phyloP scores from a whole-genome alignment of 2,113 vertebrate genomes.

The Petrocephalus zakoni region DNA sequence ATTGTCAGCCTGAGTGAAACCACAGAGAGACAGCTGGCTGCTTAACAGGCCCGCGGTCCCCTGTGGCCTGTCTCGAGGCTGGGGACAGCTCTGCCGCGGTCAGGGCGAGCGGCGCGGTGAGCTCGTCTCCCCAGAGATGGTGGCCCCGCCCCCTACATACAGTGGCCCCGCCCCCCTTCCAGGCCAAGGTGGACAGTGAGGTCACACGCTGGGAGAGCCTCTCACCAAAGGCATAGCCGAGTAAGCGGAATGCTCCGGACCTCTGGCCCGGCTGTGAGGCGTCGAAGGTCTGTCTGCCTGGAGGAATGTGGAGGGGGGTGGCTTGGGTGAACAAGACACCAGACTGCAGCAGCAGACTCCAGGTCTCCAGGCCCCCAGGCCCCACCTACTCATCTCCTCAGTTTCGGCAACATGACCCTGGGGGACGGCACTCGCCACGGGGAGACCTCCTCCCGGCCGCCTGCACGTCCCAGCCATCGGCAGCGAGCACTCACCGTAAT shows the following conservation, averaged over 20 bases:
- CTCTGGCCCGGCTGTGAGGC: background rate
- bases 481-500: background rate
- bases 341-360: background rate
- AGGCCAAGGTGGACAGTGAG: background rate
- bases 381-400: background rate
- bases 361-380: background rate
- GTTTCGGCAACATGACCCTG: background rate
- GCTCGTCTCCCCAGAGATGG: constrained; percentile 37
- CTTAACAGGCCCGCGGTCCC: background rate
- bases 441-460: background rate
- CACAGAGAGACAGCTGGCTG: background rate
- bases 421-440: too few species aligned
- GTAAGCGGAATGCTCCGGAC: background rate
- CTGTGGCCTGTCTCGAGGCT: constrained; percentile 14
- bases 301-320: background rate
- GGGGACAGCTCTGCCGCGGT: background rate
- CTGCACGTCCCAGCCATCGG: background rate
- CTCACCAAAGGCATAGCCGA: background rate
- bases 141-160: background rate
- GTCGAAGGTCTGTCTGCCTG: background rate
- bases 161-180: background rate
- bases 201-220: background rate
- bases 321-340: background rate
- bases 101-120: background rate
- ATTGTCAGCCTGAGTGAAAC: background rate